Evolutionary conservation across 2,888 invertebrate genomes (phyloP).

Genomic region (Chorisops tibialis): DNA sequence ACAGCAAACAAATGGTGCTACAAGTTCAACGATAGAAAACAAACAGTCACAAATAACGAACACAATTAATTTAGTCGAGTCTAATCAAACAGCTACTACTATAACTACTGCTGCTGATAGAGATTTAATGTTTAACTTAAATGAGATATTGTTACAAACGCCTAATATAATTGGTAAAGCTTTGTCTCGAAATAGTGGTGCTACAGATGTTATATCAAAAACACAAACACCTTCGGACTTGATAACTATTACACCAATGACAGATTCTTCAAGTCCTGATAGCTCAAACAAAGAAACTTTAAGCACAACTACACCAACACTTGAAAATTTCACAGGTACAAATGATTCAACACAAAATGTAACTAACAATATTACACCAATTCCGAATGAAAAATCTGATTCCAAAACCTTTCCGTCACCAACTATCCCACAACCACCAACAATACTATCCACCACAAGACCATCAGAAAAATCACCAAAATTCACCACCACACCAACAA

Average conservation of each 20-base stretch:
- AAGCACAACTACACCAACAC: constrained; percentile 32
- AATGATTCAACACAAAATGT: constrained; percentile 24
- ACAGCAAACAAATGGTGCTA: not conserved
- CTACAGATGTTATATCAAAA: not conserved
- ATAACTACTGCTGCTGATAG: constrained; percentile 9
- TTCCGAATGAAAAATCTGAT: constrained; percentile 12
- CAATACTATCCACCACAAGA: constrained; percentile 19
- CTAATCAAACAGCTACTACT: not conserved
- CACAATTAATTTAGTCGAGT: constrained; percentile 12
- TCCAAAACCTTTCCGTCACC: not conserved
- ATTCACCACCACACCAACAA: constrained; percentile 19
- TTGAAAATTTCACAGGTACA: constrained; percentile 28
- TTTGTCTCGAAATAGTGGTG: not conserved
- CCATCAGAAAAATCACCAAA: constrained; percentile 16
- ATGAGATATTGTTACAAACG: constrained; percentile 4
- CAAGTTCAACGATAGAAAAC: not conserved
- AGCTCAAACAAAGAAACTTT: constrained; percentile 15
- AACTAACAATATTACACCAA: constrained; percentile 19
- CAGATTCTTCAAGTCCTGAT: not conserved
- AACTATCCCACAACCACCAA: constrained; percentile 28
- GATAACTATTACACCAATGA: not conserved
- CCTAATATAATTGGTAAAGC: constrained; percentile 1
- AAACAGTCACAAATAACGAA: constrained; percentile 1
- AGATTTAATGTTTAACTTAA: not conserved
- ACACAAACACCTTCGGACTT: not conserved